A percentile compares a stretch with the other conserved stretches of the same genome.
These are phyloP conservation scores for Dreissena rostriformis DNA, from an alignment of 1,140 invertebrate genomes.

Conservation along the genomic window DNA sequence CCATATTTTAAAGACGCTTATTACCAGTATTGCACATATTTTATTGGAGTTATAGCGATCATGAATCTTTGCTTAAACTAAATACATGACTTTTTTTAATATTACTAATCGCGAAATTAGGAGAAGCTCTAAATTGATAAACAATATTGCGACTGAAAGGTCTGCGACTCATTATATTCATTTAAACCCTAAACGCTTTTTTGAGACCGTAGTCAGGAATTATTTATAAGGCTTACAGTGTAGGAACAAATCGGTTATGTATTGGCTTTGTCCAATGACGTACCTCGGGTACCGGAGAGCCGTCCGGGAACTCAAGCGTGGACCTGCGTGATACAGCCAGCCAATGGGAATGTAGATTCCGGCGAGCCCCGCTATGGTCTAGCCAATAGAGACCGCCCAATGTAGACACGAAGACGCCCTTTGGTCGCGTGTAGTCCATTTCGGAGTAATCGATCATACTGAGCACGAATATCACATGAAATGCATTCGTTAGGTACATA, in stretches of 20 bases:
- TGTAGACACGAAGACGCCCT: constrained; percentile 78
- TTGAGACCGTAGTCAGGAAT: background rate
- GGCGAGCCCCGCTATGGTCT: constrained; percentile 83
- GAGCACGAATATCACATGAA: constrained; percentile 70
- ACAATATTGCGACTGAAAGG: no score
- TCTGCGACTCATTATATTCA: no score
- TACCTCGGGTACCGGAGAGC: constrained; percentile 37
- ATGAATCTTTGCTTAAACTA: no score
- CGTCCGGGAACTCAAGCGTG: constrained; percentile 52
- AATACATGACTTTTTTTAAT: no score
- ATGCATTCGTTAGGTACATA: constrained; percentile 7
- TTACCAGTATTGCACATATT: no score
- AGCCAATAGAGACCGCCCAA: constrained; percentile 85
- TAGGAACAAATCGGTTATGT: background rate
- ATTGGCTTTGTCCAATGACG: background rate
- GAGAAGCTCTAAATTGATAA: no score
- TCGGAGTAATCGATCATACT: constrained; percentile 88
- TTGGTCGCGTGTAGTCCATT: constrained; percentile 68
- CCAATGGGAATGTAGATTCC: constrained; percentile 85
- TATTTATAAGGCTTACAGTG: background rate
- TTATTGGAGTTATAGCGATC: no score
- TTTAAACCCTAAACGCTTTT: no score
- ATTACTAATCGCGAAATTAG: no score
- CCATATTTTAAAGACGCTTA: no score
- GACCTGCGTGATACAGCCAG: constrained; percentile 81